Base-by-base conservation (phyloP, 2,113 vertebrate species). In the Laticauda colubrina region DNA sequence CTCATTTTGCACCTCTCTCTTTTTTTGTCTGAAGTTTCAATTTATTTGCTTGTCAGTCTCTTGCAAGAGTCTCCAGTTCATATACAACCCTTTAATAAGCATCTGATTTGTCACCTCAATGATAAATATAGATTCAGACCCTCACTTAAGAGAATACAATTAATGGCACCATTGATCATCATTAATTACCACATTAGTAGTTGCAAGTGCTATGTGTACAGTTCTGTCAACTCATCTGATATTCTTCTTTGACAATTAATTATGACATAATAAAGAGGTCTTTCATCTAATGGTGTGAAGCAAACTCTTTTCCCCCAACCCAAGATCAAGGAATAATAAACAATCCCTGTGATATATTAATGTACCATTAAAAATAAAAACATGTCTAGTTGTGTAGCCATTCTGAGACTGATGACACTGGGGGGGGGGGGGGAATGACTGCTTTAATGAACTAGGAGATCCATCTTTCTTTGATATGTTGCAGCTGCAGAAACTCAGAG, bases 11-110 rank as follows among this genome's bases (percentile, higher is more conserved):
- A 20, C 54, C 92, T 81, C 69, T 81, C 69, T 39, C n/a, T 34
- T 7, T 20, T 75, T 81, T 39, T 81, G 21, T 39, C 90, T 95
- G 92, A 96, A 94, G 90, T 94, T 95, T 96, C 91, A 94, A 94
- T 95, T 95, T 59, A 94, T 93, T 94, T 51, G 39, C 93, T 88
- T 90, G 94, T 75, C 89, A 96, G 90, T 94, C 85, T 91, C 93
- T 54, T 24, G 90, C 95, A 92, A 94, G 94, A 96, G 4, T 9
- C 51, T 93, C 75, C 90, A n/a, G 34, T 93, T 95, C 48, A 94
- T 95, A 96, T 94, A n/a, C 92, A 93, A 92, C 56, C 86, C 89
- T 55, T 94, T 94, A 89, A 96, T 97, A 95, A 39, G 8, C 89
- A 94, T 95, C 95, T 45, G 34, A 94, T 93, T 95, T 97, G 88